phyloP scores from a whole-genome alignment of 2,888 invertebrate species.

The Plebejus anna region DNA sequence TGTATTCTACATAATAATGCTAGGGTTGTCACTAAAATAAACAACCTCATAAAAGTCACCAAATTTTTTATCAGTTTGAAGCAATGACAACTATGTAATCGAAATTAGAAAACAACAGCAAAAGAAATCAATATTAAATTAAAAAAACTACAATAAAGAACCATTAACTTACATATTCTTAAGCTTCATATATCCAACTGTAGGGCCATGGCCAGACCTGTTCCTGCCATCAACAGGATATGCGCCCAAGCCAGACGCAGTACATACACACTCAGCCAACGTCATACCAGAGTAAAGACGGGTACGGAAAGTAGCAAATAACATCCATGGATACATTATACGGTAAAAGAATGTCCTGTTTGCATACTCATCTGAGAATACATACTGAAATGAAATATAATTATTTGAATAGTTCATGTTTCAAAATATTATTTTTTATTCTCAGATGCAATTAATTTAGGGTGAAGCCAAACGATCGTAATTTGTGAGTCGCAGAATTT shows the following conservation, averaged over 20 bases:
- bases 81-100: too few species aligned
- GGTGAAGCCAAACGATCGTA: too few species aligned
- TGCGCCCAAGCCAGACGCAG: conserved; percentile 93
- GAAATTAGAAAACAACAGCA: neutral
- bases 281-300: conserved; percentile 95
- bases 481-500: too few species aligned
- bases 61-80: too few species aligned
- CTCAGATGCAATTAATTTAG: too few species aligned
- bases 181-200: conserved; percentile 82
- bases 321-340: conserved; percentile 90
- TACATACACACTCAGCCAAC: conserved; percentile 95
- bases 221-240: conserved; percentile 89
- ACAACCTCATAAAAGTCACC: too few species aligned
- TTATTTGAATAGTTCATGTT: neutral
- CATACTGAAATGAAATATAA: conserved; percentile 83
- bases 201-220: conserved; percentile 92
- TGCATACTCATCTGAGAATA: conserved; percentile 87
- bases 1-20: too few species aligned
- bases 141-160: neutral
- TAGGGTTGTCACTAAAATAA: too few species aligned
- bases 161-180: conserved; percentile 72
- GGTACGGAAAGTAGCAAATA: conserved; percentile 93
- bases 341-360: conserved; percentile 87
- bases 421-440: too few species aligned
- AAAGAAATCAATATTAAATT: neutral